These are phyloP conservation scores for Numenius phaeopus DNA, from an alignment of 2,797 vertebrate genomes.

Conservation along the genomic window DNA sequence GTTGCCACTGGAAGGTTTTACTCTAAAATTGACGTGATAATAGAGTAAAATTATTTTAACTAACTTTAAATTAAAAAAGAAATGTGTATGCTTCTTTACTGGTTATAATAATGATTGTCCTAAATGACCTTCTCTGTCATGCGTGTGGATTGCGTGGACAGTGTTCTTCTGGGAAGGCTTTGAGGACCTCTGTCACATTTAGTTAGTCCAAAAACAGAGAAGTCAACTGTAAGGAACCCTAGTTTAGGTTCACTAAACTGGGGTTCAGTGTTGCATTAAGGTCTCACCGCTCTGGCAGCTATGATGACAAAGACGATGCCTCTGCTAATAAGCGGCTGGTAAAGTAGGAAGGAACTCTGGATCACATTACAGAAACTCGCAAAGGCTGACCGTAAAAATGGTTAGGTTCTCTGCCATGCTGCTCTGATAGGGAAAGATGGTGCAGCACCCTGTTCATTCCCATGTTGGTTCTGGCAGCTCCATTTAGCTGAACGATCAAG, in stretches of 20 bases:
- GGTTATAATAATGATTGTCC: background rate
- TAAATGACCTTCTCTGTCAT: background rate
- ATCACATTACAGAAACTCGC: background rate
- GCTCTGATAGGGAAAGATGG: background rate
- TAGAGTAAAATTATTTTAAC: background rate
- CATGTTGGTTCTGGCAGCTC: rapidly evolving
- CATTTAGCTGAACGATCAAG: background rate
- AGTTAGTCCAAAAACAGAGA: background rate
- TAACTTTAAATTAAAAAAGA: background rate
- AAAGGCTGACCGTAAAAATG: background rate
- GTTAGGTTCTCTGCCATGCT: background rate
- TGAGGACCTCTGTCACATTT: background rate
- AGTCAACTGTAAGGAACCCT: background rate
- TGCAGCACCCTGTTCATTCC: background rate
- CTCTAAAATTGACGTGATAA: background rate
- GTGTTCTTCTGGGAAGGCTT: background rate
- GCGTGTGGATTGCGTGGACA: background rate
- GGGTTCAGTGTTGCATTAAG: background rate
- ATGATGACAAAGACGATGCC: background rate
- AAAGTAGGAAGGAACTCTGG: background rate
- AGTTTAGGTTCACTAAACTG: background rate
- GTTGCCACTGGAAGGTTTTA: rapidly evolving
- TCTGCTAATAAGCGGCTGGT: background rate
- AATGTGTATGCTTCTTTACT: background rate
- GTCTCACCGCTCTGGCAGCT: background rate